Evolutionary conservation across 2,797 vertebrate genomes (phyloP).

Genomic region (Lepidocolaptes lacrymiger): DNA sequence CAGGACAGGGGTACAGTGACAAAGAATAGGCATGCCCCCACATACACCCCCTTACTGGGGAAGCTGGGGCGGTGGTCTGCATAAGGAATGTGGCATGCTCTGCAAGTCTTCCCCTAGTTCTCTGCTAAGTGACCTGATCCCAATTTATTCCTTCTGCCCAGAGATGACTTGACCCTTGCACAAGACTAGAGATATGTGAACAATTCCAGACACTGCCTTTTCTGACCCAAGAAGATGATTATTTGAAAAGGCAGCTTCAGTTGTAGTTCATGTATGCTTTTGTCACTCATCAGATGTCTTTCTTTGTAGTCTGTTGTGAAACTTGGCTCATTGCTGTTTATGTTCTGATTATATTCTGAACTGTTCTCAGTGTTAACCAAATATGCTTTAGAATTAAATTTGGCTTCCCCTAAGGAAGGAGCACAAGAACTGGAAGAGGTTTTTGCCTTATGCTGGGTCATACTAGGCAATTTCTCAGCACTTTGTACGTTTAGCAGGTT

Average conservation of each 20-base stretch:
- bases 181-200: not conserved
- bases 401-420: not conserved
- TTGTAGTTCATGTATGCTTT: not conserved
- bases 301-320: not conserved
- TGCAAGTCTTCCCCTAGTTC: not conserved
- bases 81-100: not conserved
- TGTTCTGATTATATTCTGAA: not conserved
- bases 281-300: not conserved
- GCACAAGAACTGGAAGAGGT: not conserved
- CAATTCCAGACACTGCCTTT: not conserved
- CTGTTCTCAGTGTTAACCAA: not conserved
- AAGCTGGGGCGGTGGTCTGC: not conserved
- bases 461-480: not conserved
- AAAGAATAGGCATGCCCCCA: not conserved
- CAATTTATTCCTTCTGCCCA: not conserved
- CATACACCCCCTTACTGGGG: rapidly evolving
- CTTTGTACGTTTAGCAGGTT: not conserved
- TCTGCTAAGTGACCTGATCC: not conserved
- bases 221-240: not conserved
- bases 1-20: not conserved
- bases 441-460: not conserved
- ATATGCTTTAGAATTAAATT: not conserved
- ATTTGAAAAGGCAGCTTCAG: not conserved
- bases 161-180: not conserved
- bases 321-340: not conserved